phyloP scores from a whole-genome alignment of 2,113 vertebrate species.

The Notothenia rossii region DNA sequence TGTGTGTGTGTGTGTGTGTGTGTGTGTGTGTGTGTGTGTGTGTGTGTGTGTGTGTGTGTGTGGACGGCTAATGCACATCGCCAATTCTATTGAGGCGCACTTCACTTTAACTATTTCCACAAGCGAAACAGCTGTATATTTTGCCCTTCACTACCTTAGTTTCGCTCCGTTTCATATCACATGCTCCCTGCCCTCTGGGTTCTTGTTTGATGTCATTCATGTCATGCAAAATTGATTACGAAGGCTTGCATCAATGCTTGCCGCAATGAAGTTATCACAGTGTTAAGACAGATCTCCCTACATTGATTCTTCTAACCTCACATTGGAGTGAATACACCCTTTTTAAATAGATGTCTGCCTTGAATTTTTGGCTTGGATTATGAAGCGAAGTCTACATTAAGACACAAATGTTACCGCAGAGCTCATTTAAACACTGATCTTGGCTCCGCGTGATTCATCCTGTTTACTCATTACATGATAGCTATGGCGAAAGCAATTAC shows the following conservation, averaged over 20 bases:
- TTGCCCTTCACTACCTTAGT: slow-evolving; percentile 53
- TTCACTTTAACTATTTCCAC: slow-evolving; percentile 52
- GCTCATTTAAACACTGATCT: slow-evolving; percentile 57
- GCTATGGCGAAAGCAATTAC: slow-evolving; percentile 71
- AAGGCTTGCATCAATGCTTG: slow-evolving; percentile 40
- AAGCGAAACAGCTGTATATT: slow-evolving; percentile 53
- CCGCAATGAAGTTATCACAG: slow-evolving; percentile 50
- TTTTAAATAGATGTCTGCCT: slow-evolving; percentile 27
- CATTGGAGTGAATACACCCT: slow-evolving; percentile 16
- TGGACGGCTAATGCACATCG: slow-evolving; percentile 36
- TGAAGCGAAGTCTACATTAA: slow-evolving; percentile 44
- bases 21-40: slow-evolving; percentile 5
- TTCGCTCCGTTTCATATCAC: slow-evolving; percentile 61
- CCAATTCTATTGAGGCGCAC: slow-evolving; percentile 39
- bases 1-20: slow-evolving; percentile 10
- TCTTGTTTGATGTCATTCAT: slow-evolving; percentile 61
- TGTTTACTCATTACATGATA: slow-evolving; percentile 77
- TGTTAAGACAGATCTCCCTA: slow-evolving; percentile 40
- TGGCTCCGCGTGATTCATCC: slow-evolving; percentile 57
- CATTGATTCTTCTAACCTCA: slow-evolving; percentile 20
- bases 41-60: slow-evolving; percentile 6
- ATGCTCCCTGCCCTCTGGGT: slow-evolving; percentile 55
- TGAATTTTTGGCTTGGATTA: slow-evolving; percentile 31
- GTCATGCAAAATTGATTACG: slow-evolving; percentile 69
- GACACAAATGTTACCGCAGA: slow-evolving; percentile 28